phyloP scores from a whole-genome alignment of 1,140 invertebrate species.

The Zaprionus inermis region DNA sequence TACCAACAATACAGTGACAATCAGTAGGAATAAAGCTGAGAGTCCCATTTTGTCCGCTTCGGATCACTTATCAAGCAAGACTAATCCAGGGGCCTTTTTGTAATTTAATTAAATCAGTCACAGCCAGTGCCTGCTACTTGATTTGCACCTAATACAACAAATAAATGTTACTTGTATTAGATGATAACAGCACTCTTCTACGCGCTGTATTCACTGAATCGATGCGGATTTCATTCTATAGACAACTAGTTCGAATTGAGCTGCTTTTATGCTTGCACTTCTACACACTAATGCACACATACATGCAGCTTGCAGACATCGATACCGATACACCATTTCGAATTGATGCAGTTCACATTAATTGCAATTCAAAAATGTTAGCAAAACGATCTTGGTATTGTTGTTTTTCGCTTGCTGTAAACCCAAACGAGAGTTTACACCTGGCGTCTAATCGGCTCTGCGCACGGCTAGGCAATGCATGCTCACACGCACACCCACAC shows the following conservation, averaged over 20 bases:
- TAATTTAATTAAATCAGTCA: conserved; percentile 1
- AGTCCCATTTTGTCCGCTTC: conserved; percentile 11
- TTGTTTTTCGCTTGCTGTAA: background rate
- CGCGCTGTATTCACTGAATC: background rate
- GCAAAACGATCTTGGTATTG: background rate
- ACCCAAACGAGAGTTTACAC: background rate
- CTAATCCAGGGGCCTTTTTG: background rate
- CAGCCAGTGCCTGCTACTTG: background rate
- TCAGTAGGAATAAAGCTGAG: background rate
- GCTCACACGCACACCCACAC: background rate
- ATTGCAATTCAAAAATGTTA: background rate
- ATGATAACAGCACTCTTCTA: background rate
- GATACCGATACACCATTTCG: background rate
- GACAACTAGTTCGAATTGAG: background rate
- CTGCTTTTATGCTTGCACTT: conserved; percentile 34
- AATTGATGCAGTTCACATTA: background rate
- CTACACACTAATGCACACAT: background rate
- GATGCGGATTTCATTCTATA: conserved; percentile 20
- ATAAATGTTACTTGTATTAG: background rate
- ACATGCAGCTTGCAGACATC: background rate
- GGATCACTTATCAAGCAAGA: background rate
- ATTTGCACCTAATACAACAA: background rate
- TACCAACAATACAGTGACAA: conserved; percentile 11
- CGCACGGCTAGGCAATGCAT: background rate
- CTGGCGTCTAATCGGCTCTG: background rate